Base-by-base conservation (phyloP, 1,140 invertebrate genomes). In the Drosophila rhopaloa region DNA sequence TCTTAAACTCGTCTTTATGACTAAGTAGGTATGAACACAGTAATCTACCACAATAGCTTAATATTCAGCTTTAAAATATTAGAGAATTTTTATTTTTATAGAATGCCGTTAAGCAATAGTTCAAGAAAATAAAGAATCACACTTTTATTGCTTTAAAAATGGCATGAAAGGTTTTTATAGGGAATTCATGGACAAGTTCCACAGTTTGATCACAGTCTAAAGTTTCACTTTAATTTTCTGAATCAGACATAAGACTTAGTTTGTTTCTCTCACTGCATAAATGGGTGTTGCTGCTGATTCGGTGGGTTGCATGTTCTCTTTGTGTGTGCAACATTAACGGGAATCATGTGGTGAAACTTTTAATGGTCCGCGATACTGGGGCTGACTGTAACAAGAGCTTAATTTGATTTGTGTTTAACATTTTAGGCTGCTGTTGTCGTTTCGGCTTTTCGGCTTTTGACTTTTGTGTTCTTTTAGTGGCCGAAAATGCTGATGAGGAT, bases 271-370 rank as follows among this genome's bases (percentile, higher is more conserved):
- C 11, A 65, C 60, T 67, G 46, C 8, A 13, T 43, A 0, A 65
- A 65, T 66, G 65, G 61, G 65, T 68, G 65, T 68, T 68, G 5
- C 65, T 67, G 47, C 19, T 46, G 65, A 68, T 68, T 55, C 48
- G 65, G 61, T 53, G 65, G 61, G 65, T 68, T 72, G 74, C 74
- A 76, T 77, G 74, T 68, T 59, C 48, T 60, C 43, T 66, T 75
- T 74, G 47, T 67, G 37, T 65, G 73, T 76, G 73, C 63, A 60
- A 53, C 72, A 66, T 76, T 68, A 85, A 81, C 79, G 74, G 74
- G 74, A 71, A 79, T 76, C 79, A 81, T 75, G 79, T 83, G 83
- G 76, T 83, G 83, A 86, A 86, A 86, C 78, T 88, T 86, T 81
- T 63, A 79, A 72, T 72, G 76, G 44, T 57, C 77, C 59, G 71